Evolutionary conservation across 2,113 vertebrate genomes (phyloP), one percentile per base, ranked within the genome.

Genomic region (Lasiurus cinereus): DNA sequence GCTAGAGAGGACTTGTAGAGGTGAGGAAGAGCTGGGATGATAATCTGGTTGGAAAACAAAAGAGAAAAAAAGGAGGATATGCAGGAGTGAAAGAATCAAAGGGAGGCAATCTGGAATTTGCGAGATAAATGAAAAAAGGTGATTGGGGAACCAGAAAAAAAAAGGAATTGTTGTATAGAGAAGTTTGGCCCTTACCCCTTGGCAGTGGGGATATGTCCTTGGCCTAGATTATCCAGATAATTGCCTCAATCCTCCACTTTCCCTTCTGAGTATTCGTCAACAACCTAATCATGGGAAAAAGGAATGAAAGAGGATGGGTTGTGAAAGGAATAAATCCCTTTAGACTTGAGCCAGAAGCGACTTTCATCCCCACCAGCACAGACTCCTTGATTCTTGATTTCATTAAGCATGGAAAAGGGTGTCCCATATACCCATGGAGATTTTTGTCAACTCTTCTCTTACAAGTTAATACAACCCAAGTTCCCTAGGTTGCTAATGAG

Each of bases 401-500:
- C 95, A 96, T 97, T 96, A 96, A 96, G 90, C 64, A 97, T 94
- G 93, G 95, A 95, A 95, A 90, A 94, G 6, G 22, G 96, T 76
- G 96, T 97, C 84, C 50, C 93, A 92, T 96, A 95, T 15, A 85
- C 93, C 97, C 94, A 94, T 91, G 80, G 96, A 94, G 94, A 89
- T 79, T 93, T 97, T 85, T 93, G 94, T 97, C 91, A 86, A 56
- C 67, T 83, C 85, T 96, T 86, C 94, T 93, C 50, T 96, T 96
- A 95, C 96, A 95, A 97, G 96, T 97, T 97, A 96, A 94, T 96
- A 79, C 87, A 92, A 86, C 90, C 74, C 62, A 93, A 96, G 95
- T 93, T 83, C 92, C 91, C 90, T 85, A 92, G 93, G 93, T 95
- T 96, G 82, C 94, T 97, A 97, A 97, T 97, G 97, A 96, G 95